Evolutionary conservation across 2,888 invertebrate genomes (phyloP), one percentile per base, ranked within the genome.

Genomic region (Drosophila sordidula): DNA sequence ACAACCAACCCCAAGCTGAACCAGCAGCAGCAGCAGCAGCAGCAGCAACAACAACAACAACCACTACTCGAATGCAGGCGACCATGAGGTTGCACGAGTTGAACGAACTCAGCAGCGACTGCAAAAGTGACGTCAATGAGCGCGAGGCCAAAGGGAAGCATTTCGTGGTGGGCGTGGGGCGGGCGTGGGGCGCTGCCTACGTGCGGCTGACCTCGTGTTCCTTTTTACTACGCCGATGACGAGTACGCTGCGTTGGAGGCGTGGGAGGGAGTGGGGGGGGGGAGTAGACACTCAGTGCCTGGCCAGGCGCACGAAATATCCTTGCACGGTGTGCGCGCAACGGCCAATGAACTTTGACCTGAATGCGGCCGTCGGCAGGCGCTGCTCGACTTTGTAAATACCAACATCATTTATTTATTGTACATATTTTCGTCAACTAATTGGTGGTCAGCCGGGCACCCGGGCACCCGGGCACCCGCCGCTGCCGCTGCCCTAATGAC

Each of bases 121-220:
- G 87, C 89, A 83, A 55, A 75, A 77, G 84, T 86, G 85, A 86
- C 85, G 85, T 86, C 85, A 86, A 86, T 89, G 80, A 80, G 89
- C 88, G 74, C 85, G 88, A 89, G 89, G 89, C 89, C 86, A 89
- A 78, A 75, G 82, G 82, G 78, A 77, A 71, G 51, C 42, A 45
- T 49, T 49, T 67, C 14, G 42, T 66, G 44, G 34, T 25, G 38
- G 18, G 45, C 25, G 42, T 54, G 44, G 47, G 9, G 9, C 36
- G 34, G 36, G 38, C n/a, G 38, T 54, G 44, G 47, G 9, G 9
- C 36, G 34, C 50, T 76, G 83, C 72, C 87, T 85, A 89, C 89
- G 82, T 85, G 84, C 82, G 57, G 64, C 59, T 68, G 71, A 70
- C 70, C 88, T 77, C 89, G 89, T 81, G 76, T 84, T 82, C 82